These are phyloP conservation scores for Cheumatopsyche charites DNA, from an alignment of 1,140 invertebrate species.

Conservation along the genomic window DNA sequence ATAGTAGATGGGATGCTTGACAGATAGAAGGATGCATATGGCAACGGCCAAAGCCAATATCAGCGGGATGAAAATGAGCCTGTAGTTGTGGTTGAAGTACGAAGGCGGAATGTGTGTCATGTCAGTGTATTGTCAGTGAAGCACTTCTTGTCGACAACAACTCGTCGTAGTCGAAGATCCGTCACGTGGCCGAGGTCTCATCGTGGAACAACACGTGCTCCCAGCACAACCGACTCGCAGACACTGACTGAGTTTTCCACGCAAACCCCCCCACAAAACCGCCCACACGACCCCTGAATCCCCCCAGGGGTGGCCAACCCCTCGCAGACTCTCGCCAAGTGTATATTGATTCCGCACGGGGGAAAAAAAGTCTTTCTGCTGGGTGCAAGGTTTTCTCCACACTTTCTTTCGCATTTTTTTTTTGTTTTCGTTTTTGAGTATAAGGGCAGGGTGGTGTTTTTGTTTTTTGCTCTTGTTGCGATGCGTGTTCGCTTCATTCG, in stretches of 20 bases:
- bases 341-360: conserved; percentile 45
- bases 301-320: conserved; percentile 37
- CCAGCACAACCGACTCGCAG: conserved; percentile 9
- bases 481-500: conserved; percentile 27
- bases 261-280: conserved; percentile 1
- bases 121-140: conserved; percentile 25
- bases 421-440: conserved; percentile 43
- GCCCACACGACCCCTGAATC: background rate
- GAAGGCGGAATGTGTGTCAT: conserved; percentile 47
- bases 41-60: conserved; percentile 44
- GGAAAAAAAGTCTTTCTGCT: conserved; percentile 17
- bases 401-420: conserved; percentile 38
- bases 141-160: background rate
- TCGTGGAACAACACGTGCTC: conserved; percentile 34
- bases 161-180: background rate
- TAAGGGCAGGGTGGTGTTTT: no score
- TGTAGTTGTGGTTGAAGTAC: conserved; percentile 46
- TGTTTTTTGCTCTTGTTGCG: no score
- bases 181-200: conserved; percentile 33
- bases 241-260: conserved; percentile 37
- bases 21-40: conserved; percentile 45
- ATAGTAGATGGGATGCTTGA: conserved; percentile 46
- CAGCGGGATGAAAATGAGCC: conserved; percentile 46
- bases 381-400: conserved; percentile 38
- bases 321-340: conserved; percentile 33